Conservation (phyloP, 37 sponge, comb jelly and placozoan genomes). For the Lycopodina hypogea region DNA sequence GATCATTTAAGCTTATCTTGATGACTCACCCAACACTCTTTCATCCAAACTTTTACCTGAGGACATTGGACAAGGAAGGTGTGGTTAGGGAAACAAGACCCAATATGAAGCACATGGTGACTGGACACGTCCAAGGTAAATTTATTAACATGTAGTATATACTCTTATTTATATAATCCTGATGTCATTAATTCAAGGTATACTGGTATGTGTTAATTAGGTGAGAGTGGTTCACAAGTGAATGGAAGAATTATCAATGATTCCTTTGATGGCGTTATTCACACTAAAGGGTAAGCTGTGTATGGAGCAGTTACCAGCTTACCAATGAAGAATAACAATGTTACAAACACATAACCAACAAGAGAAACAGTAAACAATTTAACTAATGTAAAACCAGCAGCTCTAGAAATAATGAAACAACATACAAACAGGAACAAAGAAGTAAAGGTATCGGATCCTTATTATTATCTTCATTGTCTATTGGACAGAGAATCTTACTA, state of each 20-base stretch:
- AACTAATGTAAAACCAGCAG: too few species aligned
- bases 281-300: conserved; percentile 23
- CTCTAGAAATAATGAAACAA: too few species aligned
- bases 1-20: conserved; percentile 35
- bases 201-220: conserved; percentile 17
- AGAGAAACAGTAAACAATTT: too few species aligned
- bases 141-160: background rate
- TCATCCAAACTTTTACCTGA: conserved; percentile 31
- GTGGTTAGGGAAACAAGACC: background rate
- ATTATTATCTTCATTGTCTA: background rate
- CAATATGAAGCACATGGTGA: conserved; percentile 32
- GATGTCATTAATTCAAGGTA: background rate
- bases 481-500: conserved; percentile 50
- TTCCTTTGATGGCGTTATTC: conserved; percentile 36
- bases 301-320: too few species aligned
- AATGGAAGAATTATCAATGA: conserved; percentile 25
- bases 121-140: conserved; percentile 43
- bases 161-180: background rate
- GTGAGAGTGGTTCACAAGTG: conserved; percentile 32
- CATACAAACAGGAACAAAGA: background rate
- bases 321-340: too few species aligned
- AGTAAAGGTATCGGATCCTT: background rate
- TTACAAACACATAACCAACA: too few species aligned
- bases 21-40: conserved; percentile 34
- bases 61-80: conserved; percentile 6